Conservation (phyloP, 2,888 invertebrate species). For the Ashinkailepas kermadecensis region DNA sequence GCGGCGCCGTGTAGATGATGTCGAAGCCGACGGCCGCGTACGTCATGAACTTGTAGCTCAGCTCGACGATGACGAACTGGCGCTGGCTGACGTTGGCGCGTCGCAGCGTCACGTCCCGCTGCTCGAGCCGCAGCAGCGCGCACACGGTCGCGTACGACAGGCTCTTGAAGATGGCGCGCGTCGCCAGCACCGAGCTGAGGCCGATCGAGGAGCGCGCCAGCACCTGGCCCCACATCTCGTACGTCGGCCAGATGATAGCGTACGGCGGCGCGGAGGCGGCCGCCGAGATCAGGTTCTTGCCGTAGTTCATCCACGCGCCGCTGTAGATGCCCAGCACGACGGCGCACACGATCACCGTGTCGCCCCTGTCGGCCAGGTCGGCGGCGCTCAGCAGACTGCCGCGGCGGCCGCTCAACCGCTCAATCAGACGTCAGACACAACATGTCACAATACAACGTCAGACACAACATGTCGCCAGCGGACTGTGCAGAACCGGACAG, state of each 20-base stretch:
- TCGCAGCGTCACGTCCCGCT: background rate
- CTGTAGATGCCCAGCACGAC: slow-evolving; percentile 67
- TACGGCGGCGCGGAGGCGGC: slow-evolving; percentile 61
- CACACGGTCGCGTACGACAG: slow-evolving; percentile 29
- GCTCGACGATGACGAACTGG: slow-evolving; percentile 63
- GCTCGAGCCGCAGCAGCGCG: background rate
- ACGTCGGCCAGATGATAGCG: slow-evolving; percentile 68
- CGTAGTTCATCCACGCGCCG: slow-evolving; percentile 79
- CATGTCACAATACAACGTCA: background rate
- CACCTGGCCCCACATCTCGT: slow-evolving; percentile 57
- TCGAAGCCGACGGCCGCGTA: slow-evolving; percentile 72
- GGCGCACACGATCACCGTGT: slow-evolving; percentile 79
- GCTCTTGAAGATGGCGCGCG: slow-evolving; percentile 43
- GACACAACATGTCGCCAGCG: background rate
- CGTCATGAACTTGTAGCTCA: slow-evolving; percentile 73
- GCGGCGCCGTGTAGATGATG: slow-evolving; percentile 66
- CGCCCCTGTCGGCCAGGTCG: slow-evolving; percentile 55
- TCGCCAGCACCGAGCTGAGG: slow-evolving; percentile 61
- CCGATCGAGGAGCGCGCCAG: slow-evolving; percentile 66
- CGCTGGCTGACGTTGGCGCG: slow-evolving; percentile 24
- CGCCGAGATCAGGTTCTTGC: slow-evolving; percentile 58
- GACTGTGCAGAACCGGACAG: background rate
- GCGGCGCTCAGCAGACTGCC: too few relatives aligned
- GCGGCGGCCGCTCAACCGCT: too few relatives aligned
- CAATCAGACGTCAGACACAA: background rate